phyloP scores from a whole-genome alignment of 2,113 vertebrate genomes.

The Antechinus flavipes region DNA sequence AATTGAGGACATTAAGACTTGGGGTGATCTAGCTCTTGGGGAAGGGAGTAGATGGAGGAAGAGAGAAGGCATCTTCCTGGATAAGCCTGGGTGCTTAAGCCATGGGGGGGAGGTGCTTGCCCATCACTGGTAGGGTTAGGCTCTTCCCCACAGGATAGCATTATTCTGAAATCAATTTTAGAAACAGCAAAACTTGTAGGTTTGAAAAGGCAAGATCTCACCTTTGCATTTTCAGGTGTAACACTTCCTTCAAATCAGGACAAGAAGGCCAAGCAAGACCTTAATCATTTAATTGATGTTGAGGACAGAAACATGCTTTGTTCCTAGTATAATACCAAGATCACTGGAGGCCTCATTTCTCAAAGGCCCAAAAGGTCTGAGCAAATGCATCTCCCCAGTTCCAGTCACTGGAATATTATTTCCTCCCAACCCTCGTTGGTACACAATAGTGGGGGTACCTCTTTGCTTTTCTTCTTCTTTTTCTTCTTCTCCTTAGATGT shows the following conservation, averaged over 20 bases:
- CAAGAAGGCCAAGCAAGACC: neutral
- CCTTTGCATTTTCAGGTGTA: neutral
- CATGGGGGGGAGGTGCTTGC: neutral
- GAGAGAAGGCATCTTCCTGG: neutral
- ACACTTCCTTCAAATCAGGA: neutral
- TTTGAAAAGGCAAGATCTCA: neutral
- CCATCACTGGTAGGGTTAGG: neutral
- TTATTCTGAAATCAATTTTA: neutral
- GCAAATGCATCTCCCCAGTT: neutral
- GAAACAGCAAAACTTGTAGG: neutral
- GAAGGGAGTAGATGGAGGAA: neutral
- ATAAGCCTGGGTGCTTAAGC: neutral
- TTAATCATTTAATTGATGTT: neutral
- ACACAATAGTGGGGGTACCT: slow-evolving; percentile 83
- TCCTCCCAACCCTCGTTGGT: fast-evolving
- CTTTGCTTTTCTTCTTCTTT: slow-evolving; percentile 95
- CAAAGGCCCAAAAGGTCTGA: neutral
- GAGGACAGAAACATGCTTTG: neutral
- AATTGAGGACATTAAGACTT: neutral
- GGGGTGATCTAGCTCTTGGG: neutral
- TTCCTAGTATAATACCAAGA: neutral
- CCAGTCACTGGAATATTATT: neutral
- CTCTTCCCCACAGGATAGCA: neutral
- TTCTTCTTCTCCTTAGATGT: slow-evolving; percentile 94
- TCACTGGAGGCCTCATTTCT: neutral